phyloP scores from a whole-genome alignment of 2,113 vertebrate species.

The Oreochromis aureus region DNA sequence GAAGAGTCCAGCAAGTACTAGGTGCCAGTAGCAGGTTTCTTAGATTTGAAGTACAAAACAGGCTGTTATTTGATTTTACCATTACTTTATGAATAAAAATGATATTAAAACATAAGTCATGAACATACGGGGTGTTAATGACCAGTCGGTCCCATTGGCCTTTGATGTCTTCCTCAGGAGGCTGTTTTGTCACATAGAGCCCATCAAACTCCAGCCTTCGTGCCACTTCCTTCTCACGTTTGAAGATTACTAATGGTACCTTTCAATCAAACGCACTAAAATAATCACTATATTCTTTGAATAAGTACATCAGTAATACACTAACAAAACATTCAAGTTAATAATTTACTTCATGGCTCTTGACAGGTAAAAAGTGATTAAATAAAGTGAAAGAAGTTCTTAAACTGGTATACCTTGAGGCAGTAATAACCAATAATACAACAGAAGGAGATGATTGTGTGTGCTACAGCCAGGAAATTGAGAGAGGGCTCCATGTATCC shows the following conservation, averaged over 20 bases:
- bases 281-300: background rate
- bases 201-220: slow-evolving; percentile 93
- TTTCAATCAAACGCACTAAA: slow-evolving; percentile 43
- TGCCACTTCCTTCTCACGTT: slow-evolving; percentile 93
- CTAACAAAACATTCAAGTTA: background rate
- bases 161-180: slow-evolving; percentile 94
- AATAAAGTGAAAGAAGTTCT: background rate
- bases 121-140: slow-evolving; percentile 89
- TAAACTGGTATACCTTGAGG: slow-evolving; percentile 78
- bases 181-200: slow-evolving; percentile 88
- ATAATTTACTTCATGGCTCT: background rate
- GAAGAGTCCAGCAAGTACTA: background rate
- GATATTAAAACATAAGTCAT: background rate
- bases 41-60: background rate
- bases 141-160: slow-evolving; percentile 95
- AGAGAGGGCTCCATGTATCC: slow-evolving; percentile 91
- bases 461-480: slow-evolving; percentile 80
- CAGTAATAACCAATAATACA: slow-evolving; percentile 97
- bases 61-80: background rate
- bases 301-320: background rate
- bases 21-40: background rate
- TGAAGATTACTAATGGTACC: slow-evolving; percentile 94
- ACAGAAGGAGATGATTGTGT: slow-evolving; percentile 92
- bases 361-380: background rate
- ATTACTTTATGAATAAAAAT: background rate